Conservation (phyloP, 1,140 invertebrate genomes). For the Temnothorax curvispinosus region DNA sequence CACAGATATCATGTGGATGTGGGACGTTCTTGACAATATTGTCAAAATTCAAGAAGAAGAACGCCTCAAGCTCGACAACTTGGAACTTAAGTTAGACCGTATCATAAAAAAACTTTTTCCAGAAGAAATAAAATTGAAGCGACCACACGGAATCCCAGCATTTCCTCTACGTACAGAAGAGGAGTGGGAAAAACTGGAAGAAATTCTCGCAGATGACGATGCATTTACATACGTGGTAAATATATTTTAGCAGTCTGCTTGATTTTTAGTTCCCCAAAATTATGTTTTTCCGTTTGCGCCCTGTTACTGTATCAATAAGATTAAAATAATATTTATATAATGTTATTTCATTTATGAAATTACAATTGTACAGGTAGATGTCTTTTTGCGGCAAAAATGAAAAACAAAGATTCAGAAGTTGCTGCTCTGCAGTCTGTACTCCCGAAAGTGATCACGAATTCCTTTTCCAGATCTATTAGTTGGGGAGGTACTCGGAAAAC, state of each 20-base stretch:
- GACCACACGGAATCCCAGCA: constrained; percentile 14
- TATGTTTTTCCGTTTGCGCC: neutral
- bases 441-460: constrained; percentile 16
- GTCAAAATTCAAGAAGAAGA: constrained; percentile 21
- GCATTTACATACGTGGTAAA: constrained; percentile 5
- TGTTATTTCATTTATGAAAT: neutral
- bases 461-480: constrained; percentile 7
- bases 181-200: neutral
- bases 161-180: constrained; percentile 14
- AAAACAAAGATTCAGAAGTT: constrained; percentile 1
- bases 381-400: neutral
- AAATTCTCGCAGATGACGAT: neutral
- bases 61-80: neutral
- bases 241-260: neutral
- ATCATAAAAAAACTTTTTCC: constrained; percentile 5
- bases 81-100: constrained; percentile 4
- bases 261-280: constrained; percentile 4
- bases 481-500: constrained; percentile 1
- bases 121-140: constrained; percentile 4
- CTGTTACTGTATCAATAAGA: neutral
- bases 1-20: neutral
- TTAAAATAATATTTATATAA: neutral
- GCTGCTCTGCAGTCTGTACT: constrained; percentile 6
- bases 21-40: neutral
- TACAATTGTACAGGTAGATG: neutral